Base-by-base conservation (phyloP, 2,113 vertebrate genomes). In the Pterophyllum scalare region DNA sequence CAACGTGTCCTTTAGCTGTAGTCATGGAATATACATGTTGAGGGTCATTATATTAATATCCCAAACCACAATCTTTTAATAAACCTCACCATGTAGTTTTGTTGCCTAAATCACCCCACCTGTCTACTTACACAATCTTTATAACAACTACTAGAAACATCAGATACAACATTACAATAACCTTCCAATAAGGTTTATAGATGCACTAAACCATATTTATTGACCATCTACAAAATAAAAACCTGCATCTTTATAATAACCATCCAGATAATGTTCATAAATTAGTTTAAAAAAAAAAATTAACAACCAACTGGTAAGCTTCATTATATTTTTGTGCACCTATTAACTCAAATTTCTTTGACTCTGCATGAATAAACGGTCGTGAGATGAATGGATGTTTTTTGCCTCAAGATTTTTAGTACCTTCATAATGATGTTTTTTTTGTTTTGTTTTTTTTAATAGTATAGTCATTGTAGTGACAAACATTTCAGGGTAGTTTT, bases 291-390 rank as follows among this genome's bases (percentile, higher is more conserved):
- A 38, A 67, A 46, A 65, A 46, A 46, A 0, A 0, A 2, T 7
- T 28, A 26, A 28, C 49, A 28, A 67, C 61, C 13, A 65, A 43
- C 9, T 65, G 5, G n/a, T 43, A 65, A 8, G 10, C n/a, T 65
- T 65, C 43, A 43, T 65, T 65, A 1, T 11, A 46, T 19, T 28
- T 28, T 28, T 67, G 15, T 67, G 22, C 22, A 67, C 26, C 62
- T 10, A 46, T 67, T 46, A 4, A 67, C 22, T 67, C 38, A 67
- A 46, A 46, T 46, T 49, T 12, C 10, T 49, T 52, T 31, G 0
- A 72, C 46, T 72, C 54, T 43, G 12, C 0, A 1, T 0, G 6
- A 52, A 14, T 72, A 52, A 72, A 52, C n/a, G 20, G 43, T 20
- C 0, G 2, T 52, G 24, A 31, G 46, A 17, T 4, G 10, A 46